Base-by-base conservation (phyloP, 2,888 invertebrate species). In the Boloria euphrosyne region DNA sequence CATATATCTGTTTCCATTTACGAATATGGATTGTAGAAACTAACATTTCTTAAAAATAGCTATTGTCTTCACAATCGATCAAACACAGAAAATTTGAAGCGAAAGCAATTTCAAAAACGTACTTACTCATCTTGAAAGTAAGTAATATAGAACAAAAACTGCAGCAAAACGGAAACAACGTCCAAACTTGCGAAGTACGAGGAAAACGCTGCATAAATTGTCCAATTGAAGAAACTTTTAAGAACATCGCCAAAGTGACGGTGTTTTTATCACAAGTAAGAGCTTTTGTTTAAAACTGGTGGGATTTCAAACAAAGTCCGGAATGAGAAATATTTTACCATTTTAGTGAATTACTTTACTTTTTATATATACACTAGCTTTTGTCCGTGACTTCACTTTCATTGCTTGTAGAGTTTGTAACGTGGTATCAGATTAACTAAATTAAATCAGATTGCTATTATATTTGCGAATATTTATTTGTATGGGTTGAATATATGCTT, bases 161-260 rank as follows among this genome's bases (percentile, higher is more conserved):
- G 62, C 58, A 62, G 50, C 52, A 58, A 62, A 65, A 22, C 47
- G 31, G 18, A 51, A 68, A 65, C 65, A 58, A 57, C 47, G 62
- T 62, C 38, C 58, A 57, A 68, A 68, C 54, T 68, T 58, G 38
- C 44, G 50, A 54, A 59, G 61, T 44, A 65, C 38, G 44, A 16
- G 57, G 66, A 55, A 66, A 66, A 52, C 47, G 65, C 53, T 68
- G 65, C 65, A 65, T 62, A 68, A 68, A 68, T 68, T 68, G 65
- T 68, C 57, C 53, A 60, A 66, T 66, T 66, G 62, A 62, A 66
- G 44, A 65, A 68, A 68, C 65, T 68, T 68, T 68, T 62, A 52
- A 65, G 65, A 68, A 65, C 68, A 65, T 58, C 53, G 65, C 52
- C 55, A 51, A 62, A 62, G 53, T 62, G 58, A 65, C 44, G 65